phyloP scores from a whole-genome alignment of 2,888 invertebrate genomes.

The Pherbina coryleti region DNA sequence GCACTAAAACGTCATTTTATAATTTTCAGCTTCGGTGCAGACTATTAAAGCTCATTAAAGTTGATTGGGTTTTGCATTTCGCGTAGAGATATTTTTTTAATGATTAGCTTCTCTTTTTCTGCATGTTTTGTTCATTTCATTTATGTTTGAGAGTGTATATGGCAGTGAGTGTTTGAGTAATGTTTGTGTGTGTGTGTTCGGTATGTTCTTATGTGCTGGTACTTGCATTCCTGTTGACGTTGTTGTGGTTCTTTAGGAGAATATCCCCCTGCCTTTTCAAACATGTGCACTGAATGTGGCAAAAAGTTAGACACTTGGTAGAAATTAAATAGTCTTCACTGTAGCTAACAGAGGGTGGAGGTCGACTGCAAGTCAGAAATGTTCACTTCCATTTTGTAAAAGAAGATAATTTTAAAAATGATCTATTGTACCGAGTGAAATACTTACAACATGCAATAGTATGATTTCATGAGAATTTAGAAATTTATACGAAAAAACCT shows the following conservation, averaged over 20 bases:
- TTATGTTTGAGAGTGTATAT: not conserved
- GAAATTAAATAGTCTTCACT: not conserved
- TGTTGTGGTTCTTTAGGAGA: too few species aligned
- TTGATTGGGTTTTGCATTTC: constrained; percentile 57
- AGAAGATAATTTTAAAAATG: too few species aligned
- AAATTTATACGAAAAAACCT: too few species aligned
- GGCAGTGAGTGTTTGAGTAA: not conserved
- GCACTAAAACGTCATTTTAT: constrained; percentile 45
- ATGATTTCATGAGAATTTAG: too few species aligned
- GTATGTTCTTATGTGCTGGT: not conserved
- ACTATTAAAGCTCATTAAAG: constrained; percentile 59
- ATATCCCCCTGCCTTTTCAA: too few species aligned
- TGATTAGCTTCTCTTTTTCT: constrained; percentile 13
- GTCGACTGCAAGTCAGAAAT: not conserved
- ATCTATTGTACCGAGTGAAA: too few species aligned
- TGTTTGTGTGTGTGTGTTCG: not conserved
- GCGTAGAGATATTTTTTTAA: constrained; percentile 31
- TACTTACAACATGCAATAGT: too few species aligned
- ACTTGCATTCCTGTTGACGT: not conserved
- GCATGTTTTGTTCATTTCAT: not conserved
- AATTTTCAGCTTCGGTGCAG: constrained; percentile 55
- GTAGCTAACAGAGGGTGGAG: not conserved
- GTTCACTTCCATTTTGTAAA: too few species aligned
- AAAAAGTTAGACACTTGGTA: too few species aligned
- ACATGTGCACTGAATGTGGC: too few species aligned